These are phyloP conservation scores for Isurus oxyrinchus DNA, from an alignment of 2,113 vertebrate genomes.

Conservation along the genomic window DNA sequence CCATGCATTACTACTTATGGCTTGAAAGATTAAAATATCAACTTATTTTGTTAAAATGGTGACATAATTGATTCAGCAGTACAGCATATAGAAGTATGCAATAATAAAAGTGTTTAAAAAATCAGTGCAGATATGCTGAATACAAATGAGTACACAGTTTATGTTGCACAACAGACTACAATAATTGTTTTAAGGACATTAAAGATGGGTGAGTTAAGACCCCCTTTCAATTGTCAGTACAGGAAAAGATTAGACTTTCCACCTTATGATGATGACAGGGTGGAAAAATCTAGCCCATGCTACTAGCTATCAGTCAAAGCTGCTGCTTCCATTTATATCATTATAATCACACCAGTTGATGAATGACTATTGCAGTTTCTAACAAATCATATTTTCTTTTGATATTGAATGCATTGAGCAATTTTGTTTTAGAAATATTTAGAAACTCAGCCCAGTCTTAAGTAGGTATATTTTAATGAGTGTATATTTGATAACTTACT, in stretches of 20 bases:
- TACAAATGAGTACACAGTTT: neutral
- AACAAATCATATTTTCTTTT: neutral
- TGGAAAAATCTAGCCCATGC: neutral
- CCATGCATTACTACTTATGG: neutral
- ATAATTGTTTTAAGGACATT: neutral
- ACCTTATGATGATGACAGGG: neutral
- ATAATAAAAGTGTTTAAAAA: neutral
- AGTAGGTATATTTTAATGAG: too few species aligned
- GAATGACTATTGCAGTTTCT: neutral
- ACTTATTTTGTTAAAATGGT: neutral
- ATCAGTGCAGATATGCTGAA: neutral
- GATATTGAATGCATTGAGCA: neutral
- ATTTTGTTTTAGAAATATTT: neutral
- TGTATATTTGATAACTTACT: slow-evolving; percentile 31
- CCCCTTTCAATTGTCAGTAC: neutral
- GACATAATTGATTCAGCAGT: neutral
- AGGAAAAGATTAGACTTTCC: neutral
- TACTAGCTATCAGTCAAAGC: neutral
- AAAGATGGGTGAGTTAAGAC: neutral
- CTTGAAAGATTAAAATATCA: neutral
- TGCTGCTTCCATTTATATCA: neutral
- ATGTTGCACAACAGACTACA: neutral
- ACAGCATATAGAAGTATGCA: neutral
- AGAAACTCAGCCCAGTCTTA: neutral
- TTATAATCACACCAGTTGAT: neutral